phyloP scores from a whole-genome alignment of 64 coral and sea anemone species.

The Cladopsammia gracilis region DNA sequence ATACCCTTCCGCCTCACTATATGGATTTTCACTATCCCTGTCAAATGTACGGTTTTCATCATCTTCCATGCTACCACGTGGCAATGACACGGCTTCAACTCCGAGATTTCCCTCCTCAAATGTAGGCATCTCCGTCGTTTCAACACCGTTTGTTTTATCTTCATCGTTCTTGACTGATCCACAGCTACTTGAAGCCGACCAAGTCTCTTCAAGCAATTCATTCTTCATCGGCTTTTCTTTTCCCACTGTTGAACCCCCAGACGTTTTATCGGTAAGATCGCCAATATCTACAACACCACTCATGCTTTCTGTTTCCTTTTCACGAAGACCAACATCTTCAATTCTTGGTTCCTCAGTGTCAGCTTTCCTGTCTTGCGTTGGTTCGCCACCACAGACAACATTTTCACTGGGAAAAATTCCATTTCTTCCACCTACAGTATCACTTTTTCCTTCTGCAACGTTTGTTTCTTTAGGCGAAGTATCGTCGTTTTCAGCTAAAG shows the following conservation, averaged over 20 bases:
- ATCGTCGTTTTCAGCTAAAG: background rate
- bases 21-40: background rate
- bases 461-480: background rate
- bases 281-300: background rate
- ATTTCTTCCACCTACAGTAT: background rate
- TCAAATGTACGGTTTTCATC: background rate
- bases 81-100: background rate
- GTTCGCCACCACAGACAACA: background rate
- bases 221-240: background rate
- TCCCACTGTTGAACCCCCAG: background rate
- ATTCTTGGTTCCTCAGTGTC: background rate
- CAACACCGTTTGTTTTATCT: background rate
- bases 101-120: background rate
- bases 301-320: background rate
- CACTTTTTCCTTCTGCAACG: background rate
- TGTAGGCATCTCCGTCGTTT: constrained; percentile 1
- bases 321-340: background rate
- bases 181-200: constrained; percentile 6
- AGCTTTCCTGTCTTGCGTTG: no score
- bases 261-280: background rate
- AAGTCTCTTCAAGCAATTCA: background rate
- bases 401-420: background rate
- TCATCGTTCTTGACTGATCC: background rate
- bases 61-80: background rate
- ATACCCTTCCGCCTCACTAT: background rate